Evolutionary conservation across 2,888 invertebrate genomes (phyloP).

Genomic region (Sinohyriopsis cumingii): DNA sequence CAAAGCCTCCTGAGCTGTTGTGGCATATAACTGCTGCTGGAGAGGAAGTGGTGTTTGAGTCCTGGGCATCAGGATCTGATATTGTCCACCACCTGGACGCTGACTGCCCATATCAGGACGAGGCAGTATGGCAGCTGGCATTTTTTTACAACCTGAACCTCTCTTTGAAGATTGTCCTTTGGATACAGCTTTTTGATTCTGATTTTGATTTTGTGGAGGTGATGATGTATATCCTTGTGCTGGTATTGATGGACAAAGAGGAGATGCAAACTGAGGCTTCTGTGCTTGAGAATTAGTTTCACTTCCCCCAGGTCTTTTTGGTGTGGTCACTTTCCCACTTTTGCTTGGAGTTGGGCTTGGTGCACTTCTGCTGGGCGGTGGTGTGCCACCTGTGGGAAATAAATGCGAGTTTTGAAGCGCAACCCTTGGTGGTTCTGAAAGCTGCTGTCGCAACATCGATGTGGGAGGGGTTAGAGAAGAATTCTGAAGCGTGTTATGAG

Average conservation of each 20-base stretch:
- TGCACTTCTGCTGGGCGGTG: conserved; percentile 15
- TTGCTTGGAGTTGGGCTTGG: conserved; percentile 1
- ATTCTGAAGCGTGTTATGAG: conserved; percentile 29
- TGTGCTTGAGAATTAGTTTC: too few relatives aligned
- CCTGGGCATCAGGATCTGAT: conserved; percentile 22
- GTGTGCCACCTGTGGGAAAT: conserved; percentile 23
- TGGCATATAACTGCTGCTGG: conserved; percentile 48
- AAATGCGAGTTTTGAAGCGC: conserved; percentile 26
- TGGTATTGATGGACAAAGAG: too few relatives aligned
- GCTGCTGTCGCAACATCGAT: conserved; percentile 14
- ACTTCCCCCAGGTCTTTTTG: too few relatives aligned
- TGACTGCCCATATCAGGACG: conserved; percentile 16
- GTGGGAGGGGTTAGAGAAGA: conserved; percentile 23
- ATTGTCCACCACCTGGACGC: conserved; percentile 11
- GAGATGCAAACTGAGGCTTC: too few relatives aligned
- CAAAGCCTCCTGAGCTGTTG: conserved; percentile 30
- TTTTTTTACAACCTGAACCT: too few relatives aligned
- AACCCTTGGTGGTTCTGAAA: conserved; percentile 9
- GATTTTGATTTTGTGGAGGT: too few relatives aligned
- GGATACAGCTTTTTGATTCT: too few relatives aligned
- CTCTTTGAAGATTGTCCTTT: too few relatives aligned
- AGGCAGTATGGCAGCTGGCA: conserved; percentile 19
- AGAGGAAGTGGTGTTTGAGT: conserved; percentile 75
- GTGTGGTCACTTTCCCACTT: too few relatives aligned
- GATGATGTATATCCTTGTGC: too few relatives aligned